These are phyloP conservation scores for Ictalurus punctatus DNA, from an alignment of 2,113 vertebrate species.

Conservation along the genomic window DNA sequence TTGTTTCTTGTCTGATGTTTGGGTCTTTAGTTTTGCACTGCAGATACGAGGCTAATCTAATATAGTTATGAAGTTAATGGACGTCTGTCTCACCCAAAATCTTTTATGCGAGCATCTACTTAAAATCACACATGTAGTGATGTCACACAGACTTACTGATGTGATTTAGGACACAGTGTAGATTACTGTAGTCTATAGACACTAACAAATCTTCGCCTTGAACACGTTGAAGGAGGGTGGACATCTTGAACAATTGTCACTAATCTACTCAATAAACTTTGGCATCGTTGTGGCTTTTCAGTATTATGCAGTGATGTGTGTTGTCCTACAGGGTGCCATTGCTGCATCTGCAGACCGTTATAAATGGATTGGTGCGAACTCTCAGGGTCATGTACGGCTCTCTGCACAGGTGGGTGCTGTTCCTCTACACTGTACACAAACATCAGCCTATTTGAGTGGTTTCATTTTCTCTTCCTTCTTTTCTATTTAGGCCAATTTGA, in stretches of 20 bases:
- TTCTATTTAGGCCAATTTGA: neutral
- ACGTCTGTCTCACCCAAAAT: neutral
- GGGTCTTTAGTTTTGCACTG: neutral
- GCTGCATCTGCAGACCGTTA: conserved; percentile 83
- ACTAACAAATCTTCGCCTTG: neutral
- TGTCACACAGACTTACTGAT: neutral
- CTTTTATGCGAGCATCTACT: no score
- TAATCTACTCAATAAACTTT: neutral
- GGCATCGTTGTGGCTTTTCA: neutral
- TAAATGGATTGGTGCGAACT: conserved; percentile 80
- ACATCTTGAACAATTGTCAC: neutral
- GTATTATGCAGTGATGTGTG: conserved; percentile 5
- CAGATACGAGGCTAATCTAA: neutral
- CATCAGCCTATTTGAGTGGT: neutral
- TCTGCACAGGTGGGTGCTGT: conserved; percentile 80
- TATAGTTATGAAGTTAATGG: neutral
- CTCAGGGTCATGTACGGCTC: conserved; percentile 90
- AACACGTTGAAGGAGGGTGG: neutral
- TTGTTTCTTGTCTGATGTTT: neutral
- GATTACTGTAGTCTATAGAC: neutral
- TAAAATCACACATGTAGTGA: neutral
- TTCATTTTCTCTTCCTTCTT: neutral
- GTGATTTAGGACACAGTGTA: neutral
- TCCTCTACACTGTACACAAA: neutral
- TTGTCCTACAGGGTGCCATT: conserved; percentile 82